A percentile compares a stretch with the other conserved stretches of the same genome.
Conservation (phyloP, 2,113 vertebrate genomes). For the Hipposideros armiger region DNA sequence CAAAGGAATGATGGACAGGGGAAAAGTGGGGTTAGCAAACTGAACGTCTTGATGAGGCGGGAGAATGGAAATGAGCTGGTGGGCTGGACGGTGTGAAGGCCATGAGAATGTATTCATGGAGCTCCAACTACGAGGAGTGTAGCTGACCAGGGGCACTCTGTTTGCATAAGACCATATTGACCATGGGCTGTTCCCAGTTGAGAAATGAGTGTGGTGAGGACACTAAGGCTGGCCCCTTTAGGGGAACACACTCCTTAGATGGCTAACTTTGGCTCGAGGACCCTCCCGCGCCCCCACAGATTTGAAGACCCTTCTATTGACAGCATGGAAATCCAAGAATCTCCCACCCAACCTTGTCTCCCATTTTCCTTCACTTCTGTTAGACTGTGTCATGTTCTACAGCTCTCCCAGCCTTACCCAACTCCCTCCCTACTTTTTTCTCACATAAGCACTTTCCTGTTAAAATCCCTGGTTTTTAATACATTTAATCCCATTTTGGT, state of each 20-base stretch:
- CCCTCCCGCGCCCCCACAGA: no score
- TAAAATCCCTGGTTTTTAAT: neutral
- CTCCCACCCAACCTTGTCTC: neutral
- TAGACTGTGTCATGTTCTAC: neutral
- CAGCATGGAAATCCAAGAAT: accelerated
- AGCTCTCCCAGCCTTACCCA: neutral
- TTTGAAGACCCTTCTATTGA: neutral
- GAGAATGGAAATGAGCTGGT: neutral
- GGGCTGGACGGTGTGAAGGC: neutral
- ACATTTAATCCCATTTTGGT: neutral
- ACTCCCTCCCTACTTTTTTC: neutral
- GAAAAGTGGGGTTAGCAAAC: neutral
- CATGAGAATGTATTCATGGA: neutral
- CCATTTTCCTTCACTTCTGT: neutral
- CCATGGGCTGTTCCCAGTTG: neutral
- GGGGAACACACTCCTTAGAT: neutral
- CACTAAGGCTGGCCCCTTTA: no score
- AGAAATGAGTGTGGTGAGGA: neutral
- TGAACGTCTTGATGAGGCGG: neutral
- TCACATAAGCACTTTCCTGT: neutral
- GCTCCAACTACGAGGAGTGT: neutral
- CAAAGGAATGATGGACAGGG: neutral
- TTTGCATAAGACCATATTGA: neutral
- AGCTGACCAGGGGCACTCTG: neutral
- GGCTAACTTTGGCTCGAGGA: neutral